phyloP scores from a whole-genome alignment of 2,888 invertebrate genomes.

The Panopea generosa region DNA sequence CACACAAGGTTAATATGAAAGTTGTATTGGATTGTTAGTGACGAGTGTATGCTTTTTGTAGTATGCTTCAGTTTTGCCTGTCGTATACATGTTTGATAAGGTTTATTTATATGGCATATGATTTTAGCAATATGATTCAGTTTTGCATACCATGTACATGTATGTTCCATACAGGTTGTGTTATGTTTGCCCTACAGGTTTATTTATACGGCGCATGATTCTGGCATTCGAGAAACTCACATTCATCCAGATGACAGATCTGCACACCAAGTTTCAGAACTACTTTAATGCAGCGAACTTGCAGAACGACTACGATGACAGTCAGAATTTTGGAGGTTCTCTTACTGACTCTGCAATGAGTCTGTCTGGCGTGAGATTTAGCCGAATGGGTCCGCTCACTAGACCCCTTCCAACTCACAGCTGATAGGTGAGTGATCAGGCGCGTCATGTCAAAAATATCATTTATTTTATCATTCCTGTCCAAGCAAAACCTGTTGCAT shows the following conservation, averaged over 20 bases:
- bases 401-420: constrained; percentile 59
- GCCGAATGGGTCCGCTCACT: constrained; percentile 59
- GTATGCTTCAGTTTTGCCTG: too few relatives aligned
- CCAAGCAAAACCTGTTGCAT: background rate
- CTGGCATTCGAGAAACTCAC: constrained; percentile 93
- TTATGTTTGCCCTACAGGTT: constrained; percentile 86
- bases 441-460: background rate
- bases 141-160: too few relatives aligned
- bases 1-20: too few relatives aligned
- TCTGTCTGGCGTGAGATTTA: constrained; percentile 62
- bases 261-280: constrained; percentile 90
- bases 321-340: constrained; percentile 69
- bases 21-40: too few relatives aligned
- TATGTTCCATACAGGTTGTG: too few relatives aligned
- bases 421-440: constrained; percentile 48
- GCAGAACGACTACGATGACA: constrained; percentile 61
- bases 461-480: background rate
- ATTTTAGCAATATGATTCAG: too few relatives aligned
- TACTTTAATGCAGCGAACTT: constrained; percentile 87
- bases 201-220: constrained; percentile 93
- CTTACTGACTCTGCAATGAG: constrained; percentile 72
- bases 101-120: too few relatives aligned
- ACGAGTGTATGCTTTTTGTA: too few relatives aligned
- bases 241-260: constrained; percentile 92
- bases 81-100: too few relatives aligned